phyloP scores from a whole-genome alignment of 2,888 invertebrate species.

The Polylopha cassiicola region DNA sequence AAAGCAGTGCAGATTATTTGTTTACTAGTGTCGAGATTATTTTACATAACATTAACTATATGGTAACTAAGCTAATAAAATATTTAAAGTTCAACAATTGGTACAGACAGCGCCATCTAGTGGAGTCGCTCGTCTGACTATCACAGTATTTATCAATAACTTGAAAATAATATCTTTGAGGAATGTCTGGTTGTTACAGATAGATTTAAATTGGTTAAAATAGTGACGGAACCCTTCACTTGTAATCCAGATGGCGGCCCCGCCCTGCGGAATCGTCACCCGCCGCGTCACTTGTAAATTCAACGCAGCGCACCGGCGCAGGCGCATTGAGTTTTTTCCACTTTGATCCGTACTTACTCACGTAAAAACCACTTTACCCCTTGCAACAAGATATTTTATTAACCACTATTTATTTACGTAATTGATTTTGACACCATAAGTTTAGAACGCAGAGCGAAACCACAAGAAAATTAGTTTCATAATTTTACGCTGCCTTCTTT shows the following conservation, averaged over 20 bases:
- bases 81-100: too few relatives aligned
- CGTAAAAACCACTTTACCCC: constrained; percentile 14
- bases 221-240: constrained; percentile 34
- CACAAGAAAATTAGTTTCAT: constrained; percentile 16
- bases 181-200: too few relatives aligned
- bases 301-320: constrained; percentile 33
- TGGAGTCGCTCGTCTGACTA: too few relatives aligned
- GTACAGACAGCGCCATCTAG: too few relatives aligned
- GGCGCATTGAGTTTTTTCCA: constrained; percentile 42
- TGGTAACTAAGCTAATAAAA: too few relatives aligned
- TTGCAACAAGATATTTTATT: constrained; percentile 1
- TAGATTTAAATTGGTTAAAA: neutral
- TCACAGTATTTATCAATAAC: too few relatives aligned
- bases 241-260: constrained; percentile 38
- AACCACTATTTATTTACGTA: constrained; percentile 1
- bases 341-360: constrained; percentile 34
- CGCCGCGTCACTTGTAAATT: constrained; percentile 45
- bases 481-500: constrained; percentile 16
- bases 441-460: constrained; percentile 13
- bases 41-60: too few relatives aligned
- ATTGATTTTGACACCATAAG: constrained; percentile 1
- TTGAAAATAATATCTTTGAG: too few relatives aligned
- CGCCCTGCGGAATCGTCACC: constrained; percentile 44
- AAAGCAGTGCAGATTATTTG: too few relatives aligned
- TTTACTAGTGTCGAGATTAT: too few relatives aligned